Evolutionary conservation across 2,113 vertebrate species (phyloP).

Genomic region (Melanerpes aurifrons): DNA sequence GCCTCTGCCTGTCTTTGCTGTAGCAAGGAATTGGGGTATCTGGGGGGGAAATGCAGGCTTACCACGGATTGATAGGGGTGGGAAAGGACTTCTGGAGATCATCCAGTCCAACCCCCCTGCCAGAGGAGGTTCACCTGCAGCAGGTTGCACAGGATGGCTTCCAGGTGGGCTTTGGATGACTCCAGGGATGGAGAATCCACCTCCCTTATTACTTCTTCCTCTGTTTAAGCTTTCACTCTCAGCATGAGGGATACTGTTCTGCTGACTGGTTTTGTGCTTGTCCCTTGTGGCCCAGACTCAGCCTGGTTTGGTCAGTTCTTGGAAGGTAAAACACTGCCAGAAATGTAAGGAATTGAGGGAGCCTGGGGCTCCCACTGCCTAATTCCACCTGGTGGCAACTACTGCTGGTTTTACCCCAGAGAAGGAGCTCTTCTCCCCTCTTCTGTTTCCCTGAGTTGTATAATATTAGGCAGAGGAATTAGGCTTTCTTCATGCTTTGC

Average conservation of each 20-base stretch:
- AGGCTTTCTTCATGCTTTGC: background rate
- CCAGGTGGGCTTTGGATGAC: too few species aligned
- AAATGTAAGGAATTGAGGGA: background rate
- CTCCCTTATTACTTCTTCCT: background rate
- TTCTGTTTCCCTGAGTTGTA: background rate
- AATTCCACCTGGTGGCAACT: background rate
- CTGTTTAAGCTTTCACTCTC: background rate
- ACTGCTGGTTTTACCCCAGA: background rate
- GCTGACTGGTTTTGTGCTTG: background rate
- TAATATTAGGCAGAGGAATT: background rate
- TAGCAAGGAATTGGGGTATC: background rate
- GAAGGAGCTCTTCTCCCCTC: background rate
- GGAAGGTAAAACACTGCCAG: background rate
- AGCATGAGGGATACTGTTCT: background rate
- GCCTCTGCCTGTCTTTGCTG: background rate
- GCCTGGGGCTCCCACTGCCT: background rate
- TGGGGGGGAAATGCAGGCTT: background rate
- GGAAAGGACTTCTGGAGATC: too few species aligned
- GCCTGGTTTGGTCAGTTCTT: background rate
- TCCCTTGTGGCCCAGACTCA: background rate
- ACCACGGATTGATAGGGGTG: too few species aligned
- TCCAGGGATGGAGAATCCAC: too few species aligned
- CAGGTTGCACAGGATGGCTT: too few species aligned
- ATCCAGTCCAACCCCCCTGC: too few species aligned
- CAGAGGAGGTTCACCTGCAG: too few species aligned